Conservation (phyloP, 2,113 vertebrate species). For the Arvicanthis niloticus region DNA sequence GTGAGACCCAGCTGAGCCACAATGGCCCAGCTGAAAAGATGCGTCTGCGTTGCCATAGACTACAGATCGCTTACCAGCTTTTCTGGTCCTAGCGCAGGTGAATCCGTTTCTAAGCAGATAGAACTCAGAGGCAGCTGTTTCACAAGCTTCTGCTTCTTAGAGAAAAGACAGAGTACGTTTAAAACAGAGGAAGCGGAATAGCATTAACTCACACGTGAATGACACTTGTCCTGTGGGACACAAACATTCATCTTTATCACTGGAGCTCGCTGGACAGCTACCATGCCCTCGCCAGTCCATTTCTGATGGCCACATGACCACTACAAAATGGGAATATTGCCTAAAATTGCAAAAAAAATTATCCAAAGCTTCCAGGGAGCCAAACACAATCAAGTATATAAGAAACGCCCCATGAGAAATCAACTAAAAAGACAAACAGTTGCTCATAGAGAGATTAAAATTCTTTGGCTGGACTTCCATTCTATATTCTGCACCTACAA, state of each 20-base stretch:
- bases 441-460: not conserved
- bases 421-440: not conserved
- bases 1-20: not conserved
- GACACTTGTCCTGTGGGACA: not conserved
- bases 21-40: not conserved
- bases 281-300: not conserved
- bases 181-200: not conserved
- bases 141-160: conserved; percentile 98
- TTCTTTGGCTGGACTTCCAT: too few species aligned
- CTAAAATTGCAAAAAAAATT: not conserved
- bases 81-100: conserved; percentile 95
- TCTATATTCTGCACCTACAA: not conserved
- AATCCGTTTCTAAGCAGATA: conserved; percentile 97
- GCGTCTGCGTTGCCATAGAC: not conserved
- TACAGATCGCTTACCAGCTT: conserved; percentile 90
- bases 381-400: not conserved
- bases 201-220: not conserved
- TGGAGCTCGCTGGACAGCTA: not conserved
- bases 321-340: conserved; percentile 4
- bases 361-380: not conserved
- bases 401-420: not conserved
- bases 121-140: conserved; percentile 95
- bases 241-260: not conserved
- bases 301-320: not conserved
- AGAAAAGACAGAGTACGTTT: conserved; percentile 83